These are phyloP conservation scores for Neolamprologus longior DNA, from an alignment of 2,113 vertebrate genomes.

Conservation along the genomic window DNA sequence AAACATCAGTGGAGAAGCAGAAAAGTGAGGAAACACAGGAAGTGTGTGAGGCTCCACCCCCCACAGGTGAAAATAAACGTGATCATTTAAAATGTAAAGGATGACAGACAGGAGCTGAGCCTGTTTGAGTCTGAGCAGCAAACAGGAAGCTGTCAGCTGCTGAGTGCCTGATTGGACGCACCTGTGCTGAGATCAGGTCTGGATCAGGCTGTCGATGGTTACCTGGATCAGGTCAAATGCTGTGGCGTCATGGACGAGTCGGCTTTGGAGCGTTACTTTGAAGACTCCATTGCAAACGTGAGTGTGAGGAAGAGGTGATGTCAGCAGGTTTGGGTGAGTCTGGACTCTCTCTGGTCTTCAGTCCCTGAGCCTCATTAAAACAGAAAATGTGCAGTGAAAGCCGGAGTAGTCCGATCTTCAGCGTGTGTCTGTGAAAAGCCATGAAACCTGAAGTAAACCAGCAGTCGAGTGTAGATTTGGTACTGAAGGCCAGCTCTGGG, in stretches of 20 bases:
- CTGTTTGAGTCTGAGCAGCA: background rate
- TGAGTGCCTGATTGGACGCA: background rate
- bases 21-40: background rate
- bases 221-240: background rate
- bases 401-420: background rate
- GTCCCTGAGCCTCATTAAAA: background rate
- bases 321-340: background rate
- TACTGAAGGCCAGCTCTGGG: background rate
- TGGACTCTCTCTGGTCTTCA: background rate
- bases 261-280: slow-evolving; percentile 75
- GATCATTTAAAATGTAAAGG: background rate
- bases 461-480: background rate
- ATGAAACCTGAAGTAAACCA: background rate
- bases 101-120: background rate
- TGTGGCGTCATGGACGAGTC: slow-evolving; percentile 63
- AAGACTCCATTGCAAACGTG: slow-evolving; percentile 66
- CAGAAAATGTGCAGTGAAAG: background rate
- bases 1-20: background rate
- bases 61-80: background rate
- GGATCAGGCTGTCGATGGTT: background rate
- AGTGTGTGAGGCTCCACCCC: background rate
- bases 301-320: slow-evolving; percentile 19
- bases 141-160: background rate
- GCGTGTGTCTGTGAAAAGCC: background rate
- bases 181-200: slow-evolving; percentile 8